phyloP scores from a whole-genome alignment of 92 coral and sea anemone genomes.

The Phymanthus crucifer region DNA sequence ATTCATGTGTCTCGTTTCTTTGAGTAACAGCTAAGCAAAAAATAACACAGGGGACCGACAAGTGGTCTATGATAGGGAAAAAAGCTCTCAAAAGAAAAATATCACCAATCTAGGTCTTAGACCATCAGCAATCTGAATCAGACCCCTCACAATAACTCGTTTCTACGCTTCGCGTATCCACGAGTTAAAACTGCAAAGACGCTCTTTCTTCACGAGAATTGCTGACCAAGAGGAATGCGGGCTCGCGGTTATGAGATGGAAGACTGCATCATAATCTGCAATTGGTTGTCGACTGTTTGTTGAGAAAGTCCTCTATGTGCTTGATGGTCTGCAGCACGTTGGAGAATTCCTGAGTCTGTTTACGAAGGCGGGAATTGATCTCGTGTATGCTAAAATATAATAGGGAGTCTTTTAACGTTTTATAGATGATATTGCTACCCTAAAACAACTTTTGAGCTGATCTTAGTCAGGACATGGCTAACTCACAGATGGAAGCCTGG shows the following conservation, averaged over 20 bases:
- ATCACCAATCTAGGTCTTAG: too few species aligned
- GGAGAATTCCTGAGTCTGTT: constrained; percentile 38
- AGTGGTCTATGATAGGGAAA: too few species aligned
- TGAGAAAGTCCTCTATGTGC: constrained; percentile 39
- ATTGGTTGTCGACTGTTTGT: constrained; percentile 5
- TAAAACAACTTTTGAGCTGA: too few species aligned
- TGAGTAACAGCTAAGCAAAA: too few species aligned
- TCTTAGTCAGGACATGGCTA: background rate
- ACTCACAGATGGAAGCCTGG: too few species aligned
- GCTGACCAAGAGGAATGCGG: background rate
- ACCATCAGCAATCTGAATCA: too few species aligned
- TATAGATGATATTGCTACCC: background rate
- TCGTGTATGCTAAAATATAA: constrained; percentile 25
- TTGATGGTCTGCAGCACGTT: constrained; percentile 39
- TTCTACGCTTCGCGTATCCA: too few species aligned
- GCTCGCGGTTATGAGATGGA: background rate
- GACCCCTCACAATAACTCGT: too few species aligned
- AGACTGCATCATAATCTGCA: constrained; percentile 2
- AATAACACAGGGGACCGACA: too few species aligned
- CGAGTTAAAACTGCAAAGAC: too few species aligned
- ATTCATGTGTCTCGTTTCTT: too few species aligned
- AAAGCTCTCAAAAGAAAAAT: too few species aligned
- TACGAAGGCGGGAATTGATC: constrained; percentile 16
- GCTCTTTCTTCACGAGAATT: background rate
- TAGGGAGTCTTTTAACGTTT: background rate